Percentiles rank a stretch among this genome's conserved stretches.
Evolutionary conservation across 2,888 invertebrate genomes (phyloP).

Genomic region (Drosophila prolongata): DNA sequence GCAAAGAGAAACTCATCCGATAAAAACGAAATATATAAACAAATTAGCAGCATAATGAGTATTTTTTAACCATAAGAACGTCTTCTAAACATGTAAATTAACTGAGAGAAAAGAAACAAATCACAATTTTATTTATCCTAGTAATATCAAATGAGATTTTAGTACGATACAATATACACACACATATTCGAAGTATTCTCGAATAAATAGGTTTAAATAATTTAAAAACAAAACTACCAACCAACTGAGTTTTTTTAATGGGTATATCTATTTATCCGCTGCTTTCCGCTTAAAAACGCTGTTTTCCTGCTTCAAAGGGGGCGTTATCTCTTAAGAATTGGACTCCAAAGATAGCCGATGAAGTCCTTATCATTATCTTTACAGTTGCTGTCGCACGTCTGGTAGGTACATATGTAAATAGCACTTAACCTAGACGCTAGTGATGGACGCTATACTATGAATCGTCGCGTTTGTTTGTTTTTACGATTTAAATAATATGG

Average conservation of each 20-base stretch:
- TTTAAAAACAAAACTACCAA: slow-evolving; percentile 18
- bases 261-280: neutral
- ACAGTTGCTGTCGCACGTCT: slow-evolving; percentile 19
- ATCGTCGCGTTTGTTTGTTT: slow-evolving; percentile 11
- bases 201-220: slow-evolving; percentile 41
- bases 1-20: slow-evolving; percentile 15
- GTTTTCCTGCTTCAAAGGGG: neutral
- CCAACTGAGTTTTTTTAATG: neutral
- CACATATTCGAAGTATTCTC: slow-evolving; percentile 31
- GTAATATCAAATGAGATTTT: slow-evolving; percentile 39
- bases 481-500: slow-evolving; percentile 3
- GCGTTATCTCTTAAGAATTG: neutral
- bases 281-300: neutral
- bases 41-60: slow-evolving; percentile 17
- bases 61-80: slow-evolving; percentile 40
- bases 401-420: neutral
- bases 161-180: slow-evolving; percentile 23
- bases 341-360: slow-evolving; percentile 1
- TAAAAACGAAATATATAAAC: slow-evolving; percentile 9
- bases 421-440: neutral
- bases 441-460: neutral
- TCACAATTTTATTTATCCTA: slow-evolving; percentile 49
- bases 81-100: slow-evolving; percentile 61
- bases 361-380: neutral
- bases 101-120: slow-evolving; percentile 42